These are phyloP conservation scores for Hippoglossus hippoglossus DNA, from an alignment of 2,797 vertebrate species.

Conservation along the genomic window DNA sequence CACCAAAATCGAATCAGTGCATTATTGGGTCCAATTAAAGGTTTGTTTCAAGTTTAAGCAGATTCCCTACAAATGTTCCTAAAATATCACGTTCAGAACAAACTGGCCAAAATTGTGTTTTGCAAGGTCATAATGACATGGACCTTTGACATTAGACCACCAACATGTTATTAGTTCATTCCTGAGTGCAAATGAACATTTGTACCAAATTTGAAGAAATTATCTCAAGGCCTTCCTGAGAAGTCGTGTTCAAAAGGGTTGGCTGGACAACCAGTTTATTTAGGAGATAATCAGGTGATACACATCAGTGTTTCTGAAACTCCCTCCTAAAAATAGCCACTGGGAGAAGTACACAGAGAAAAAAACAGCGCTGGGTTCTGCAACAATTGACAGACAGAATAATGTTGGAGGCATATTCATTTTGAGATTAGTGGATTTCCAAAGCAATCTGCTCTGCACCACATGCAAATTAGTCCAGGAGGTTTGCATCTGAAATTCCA, in stretches of 20 bases:
- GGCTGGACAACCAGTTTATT: slow-evolving; percentile 27
- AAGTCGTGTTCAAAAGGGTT: not conserved
- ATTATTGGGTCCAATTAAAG: not conserved
- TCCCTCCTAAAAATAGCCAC: slow-evolving; percentile 38
- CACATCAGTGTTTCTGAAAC: slow-evolving; percentile 47
- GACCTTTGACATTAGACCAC: not conserved
- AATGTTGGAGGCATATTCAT: slow-evolving; percentile 62
- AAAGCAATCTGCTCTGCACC: slow-evolving; percentile 63
- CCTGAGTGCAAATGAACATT: not conserved
- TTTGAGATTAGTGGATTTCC: slow-evolving; percentile 66
- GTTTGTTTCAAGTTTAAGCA: too few relatives aligned
- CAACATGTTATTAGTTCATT: not conserved
- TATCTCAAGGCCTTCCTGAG: not conserved
- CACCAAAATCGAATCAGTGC: not conserved
- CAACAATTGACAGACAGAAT: slow-evolving; percentile 60
- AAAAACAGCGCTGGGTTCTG: slow-evolving; percentile 33
- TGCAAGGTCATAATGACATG: too few relatives aligned
- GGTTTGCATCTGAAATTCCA: slow-evolving; percentile 67
- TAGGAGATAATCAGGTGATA: slow-evolving; percentile 52
- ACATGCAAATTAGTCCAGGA: slow-evolving; percentile 70
- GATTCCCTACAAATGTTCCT: too few relatives aligned
- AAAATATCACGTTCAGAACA: not conserved
- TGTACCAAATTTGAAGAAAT: not conserved
- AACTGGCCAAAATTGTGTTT: too few relatives aligned
- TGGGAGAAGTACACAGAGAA: slow-evolving; percentile 35